These are phyloP conservation scores for Crotalus viridis DNA, from an alignment of 2,113 vertebrate genomes.

Conservation along the genomic window DNA sequence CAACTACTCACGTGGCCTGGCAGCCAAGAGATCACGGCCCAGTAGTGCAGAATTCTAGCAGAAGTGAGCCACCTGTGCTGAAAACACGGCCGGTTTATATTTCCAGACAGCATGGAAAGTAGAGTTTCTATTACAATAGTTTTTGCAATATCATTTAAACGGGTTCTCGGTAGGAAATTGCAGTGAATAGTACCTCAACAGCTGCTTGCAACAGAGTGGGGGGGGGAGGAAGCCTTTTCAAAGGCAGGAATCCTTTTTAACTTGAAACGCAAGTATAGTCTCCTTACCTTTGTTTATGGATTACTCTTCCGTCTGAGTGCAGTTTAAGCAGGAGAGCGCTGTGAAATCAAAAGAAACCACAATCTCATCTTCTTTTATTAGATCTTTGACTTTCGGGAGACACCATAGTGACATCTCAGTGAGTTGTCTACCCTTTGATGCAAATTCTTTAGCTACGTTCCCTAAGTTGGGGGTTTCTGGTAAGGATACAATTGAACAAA, in stretches of 20 bases:
- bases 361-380: no score
- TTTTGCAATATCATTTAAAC: slow-evolving; percentile 28
- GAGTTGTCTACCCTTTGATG: no score
- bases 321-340: slow-evolving; percentile 29
- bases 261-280: slow-evolving; percentile 40
- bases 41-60: slow-evolving; percentile 15
- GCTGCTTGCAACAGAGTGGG: background rate
- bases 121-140: background rate
- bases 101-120: background rate
- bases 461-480: no score
- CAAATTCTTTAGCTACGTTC: no score
- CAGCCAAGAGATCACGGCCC: no score
- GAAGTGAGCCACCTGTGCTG: background rate
- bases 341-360: no score
- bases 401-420: no score
- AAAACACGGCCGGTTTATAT: slow-evolving; percentile 35
- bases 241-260: slow-evolving; percentile 2
- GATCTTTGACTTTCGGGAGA: no score
- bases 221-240: slow-evolving; percentile 16
- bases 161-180: slow-evolving; percentile 16
- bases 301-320: slow-evolving; percentile 40
- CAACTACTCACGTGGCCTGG: no score
- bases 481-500: no score
- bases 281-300: slow-evolving; percentile 47
- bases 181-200: background rate